Percentiles rank a stretch among this genome's conserved stretches.
phyloP scores from a whole-genome alignment of 2,113 vertebrate genomes.

The Cromileptes altivelis region DNA sequence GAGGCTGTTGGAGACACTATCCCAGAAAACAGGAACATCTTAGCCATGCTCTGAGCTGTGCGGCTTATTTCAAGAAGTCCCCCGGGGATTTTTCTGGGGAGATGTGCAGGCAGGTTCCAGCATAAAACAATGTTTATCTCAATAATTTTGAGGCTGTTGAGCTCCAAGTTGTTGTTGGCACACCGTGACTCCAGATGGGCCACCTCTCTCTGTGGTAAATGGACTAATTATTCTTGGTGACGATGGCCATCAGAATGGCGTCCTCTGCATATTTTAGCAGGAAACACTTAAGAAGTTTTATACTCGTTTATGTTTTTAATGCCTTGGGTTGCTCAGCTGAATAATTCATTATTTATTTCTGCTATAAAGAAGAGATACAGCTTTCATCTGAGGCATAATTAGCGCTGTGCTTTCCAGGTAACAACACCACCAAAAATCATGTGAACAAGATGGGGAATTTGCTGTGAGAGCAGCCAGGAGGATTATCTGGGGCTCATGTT shows the following conservation, averaged over 20 bases:
- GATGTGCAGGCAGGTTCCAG: constrained; percentile 55
- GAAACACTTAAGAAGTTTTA: constrained; percentile 21
- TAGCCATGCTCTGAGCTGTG: constrained; percentile 36
- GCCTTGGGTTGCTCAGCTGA: background rate
- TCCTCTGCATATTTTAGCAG: constrained; percentile 64
- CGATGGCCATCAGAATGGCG: constrained; percentile 42
- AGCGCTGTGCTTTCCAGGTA: constrained; percentile 18
- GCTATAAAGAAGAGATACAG: background rate
- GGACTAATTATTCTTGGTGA: constrained; percentile 55
- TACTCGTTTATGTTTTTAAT: constrained; percentile 8
- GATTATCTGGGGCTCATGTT: constrained; percentile 27
- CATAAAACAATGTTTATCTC: constrained; percentile 70
- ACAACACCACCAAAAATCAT: constrained; percentile 2
- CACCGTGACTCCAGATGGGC: constrained; percentile 66
- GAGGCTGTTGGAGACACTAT: constrained; percentile 32
- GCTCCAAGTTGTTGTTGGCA: constrained; percentile 67
- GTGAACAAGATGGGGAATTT: constrained; percentile 23
- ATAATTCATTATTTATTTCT: constrained; percentile 9
- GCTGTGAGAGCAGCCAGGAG: constrained; percentile 30
- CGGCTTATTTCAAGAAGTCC: constrained; percentile 45
- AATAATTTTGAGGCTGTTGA: constrained; percentile 56
- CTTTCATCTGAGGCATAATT: constrained; percentile 20
- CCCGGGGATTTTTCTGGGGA: constrained; percentile 50
- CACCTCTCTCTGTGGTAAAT: constrained; percentile 57
- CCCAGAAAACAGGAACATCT: constrained; percentile 43